These are phyloP conservation scores for Australoheros scitulus DNA, from an alignment of 2,113 vertebrate genomes.

Conservation along the genomic window DNA sequence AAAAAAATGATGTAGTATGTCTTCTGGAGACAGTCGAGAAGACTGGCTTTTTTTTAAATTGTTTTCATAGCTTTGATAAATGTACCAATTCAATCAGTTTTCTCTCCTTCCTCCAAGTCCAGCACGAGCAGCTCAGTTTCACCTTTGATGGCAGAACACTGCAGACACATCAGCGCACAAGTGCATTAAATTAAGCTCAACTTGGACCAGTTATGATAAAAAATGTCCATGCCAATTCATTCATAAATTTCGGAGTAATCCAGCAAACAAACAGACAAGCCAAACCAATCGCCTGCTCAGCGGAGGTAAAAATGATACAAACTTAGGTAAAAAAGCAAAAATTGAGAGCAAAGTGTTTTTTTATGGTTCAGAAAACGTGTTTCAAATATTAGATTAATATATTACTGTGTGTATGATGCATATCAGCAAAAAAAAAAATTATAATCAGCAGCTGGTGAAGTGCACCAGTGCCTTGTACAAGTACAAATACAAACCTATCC, in stretches of 20 bases:
- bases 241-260: no score
- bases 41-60: background rate
- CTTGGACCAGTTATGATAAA: no score
- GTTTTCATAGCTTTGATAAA: background rate
- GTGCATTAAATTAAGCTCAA: background rate
- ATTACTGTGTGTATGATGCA: background rate
- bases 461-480: constrained; percentile 36
- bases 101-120: background rate
- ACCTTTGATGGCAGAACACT: no score
- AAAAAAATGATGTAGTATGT: background rate
- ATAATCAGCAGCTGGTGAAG: constrained; percentile 15
- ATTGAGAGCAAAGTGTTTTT: background rate
- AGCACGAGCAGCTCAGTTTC: background rate
- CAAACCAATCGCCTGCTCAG: no score
- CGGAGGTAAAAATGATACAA: no score
- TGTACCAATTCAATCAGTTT: background rate
- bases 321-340: background rate
- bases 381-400: constrained; percentile 23
- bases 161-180: background rate
- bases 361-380: constrained; percentile 1
- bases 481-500: constrained; percentile 23
- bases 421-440: constrained; percentile 12
- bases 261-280: no score
- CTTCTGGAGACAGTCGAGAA: background rate
- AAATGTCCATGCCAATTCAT: no score